phyloP scores from a whole-genome alignment of 1,140 invertebrate species.

The Microplitis demolitor region DNA sequence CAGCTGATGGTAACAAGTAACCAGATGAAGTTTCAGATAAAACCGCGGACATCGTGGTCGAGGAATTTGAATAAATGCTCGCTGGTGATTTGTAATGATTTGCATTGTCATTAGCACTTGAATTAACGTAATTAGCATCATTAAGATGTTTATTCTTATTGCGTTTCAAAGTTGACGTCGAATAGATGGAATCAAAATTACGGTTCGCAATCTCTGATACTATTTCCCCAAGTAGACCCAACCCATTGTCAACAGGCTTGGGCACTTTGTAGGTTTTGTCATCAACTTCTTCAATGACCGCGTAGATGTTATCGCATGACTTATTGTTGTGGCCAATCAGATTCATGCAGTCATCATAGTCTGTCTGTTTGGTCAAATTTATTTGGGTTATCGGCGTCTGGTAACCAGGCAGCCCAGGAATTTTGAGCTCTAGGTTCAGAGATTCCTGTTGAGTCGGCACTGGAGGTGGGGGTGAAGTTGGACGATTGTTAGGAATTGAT shows the following conservation, averaged over 20 bases:
- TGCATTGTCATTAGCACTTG: slow-evolving; percentile 63
- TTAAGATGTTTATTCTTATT: slow-evolving; percentile 65
- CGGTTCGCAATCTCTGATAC: slow-evolving; percentile 84
- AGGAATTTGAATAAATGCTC: slow-evolving; percentile 67
- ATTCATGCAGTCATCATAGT: slow-evolving; percentile 80
- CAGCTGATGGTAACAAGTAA: slow-evolving; percentile 72
- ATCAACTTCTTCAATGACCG: slow-evolving; percentile 78
- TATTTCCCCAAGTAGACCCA: slow-evolving; percentile 81
- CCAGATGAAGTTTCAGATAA: slow-evolving; percentile 72
- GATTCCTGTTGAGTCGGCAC: slow-evolving; percentile 61
- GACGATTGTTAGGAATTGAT: slow-evolving; percentile 69
- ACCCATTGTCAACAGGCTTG: slow-evolving; percentile 58
- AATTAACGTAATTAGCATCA: slow-evolving; percentile 36
- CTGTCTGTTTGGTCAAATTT: slow-evolving; percentile 50
- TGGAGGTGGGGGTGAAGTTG: slow-evolving; percentile 71
- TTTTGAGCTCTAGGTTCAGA: slow-evolving; percentile 42
- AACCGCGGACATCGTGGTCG: slow-evolving; percentile 53
- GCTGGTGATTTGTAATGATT: slow-evolving; percentile 65
- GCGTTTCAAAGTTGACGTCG: slow-evolving; percentile 69
- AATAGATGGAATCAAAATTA: slow-evolving; percentile 86
- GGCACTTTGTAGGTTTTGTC: slow-evolving; percentile 62
- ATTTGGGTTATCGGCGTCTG: slow-evolving; percentile 54
- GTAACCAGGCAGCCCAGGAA: slow-evolving; percentile 61
- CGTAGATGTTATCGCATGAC: slow-evolving; percentile 79
- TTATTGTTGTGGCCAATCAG: slow-evolving; percentile 67